Base-by-base conservation (phyloP, 35 echinoderm and acorn worm species). In the Anneissia japonica region DNA sequence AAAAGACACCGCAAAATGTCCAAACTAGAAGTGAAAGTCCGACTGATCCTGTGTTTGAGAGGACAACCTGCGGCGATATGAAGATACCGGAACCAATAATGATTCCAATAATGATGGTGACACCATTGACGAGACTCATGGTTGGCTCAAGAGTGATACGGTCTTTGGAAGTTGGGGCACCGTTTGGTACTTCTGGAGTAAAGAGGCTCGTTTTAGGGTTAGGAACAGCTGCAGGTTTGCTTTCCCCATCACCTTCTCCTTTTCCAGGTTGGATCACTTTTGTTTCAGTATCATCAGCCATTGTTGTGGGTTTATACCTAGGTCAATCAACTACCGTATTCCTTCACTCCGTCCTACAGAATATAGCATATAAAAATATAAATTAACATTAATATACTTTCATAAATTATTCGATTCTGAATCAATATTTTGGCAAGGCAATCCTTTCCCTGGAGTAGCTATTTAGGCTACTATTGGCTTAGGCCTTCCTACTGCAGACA, bases 41-140 rank as follows among this genome's bases (percentile, higher is more conserved):
- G 0, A 93, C 92, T 0, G 96, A 99, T 31, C 90, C 89, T 0
- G 85, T 89, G 17, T 86, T 81, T 19, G 77, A 86, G 7, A 99
- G 45, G 21, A 99, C 96, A 35, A 93, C 78, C 45, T 87, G 79
- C 0, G 96, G 92, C 23, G 92, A 94, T 46, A 99, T 99, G 82
- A 99, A 94, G 28, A 99, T 99, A 41, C 96, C 95, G 3, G 96
- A 99, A 35, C 96, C 96, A 23, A 97, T 99, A 81, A 99, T 99
- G 79, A 91, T 87, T 32, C 96, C 96, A 19, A 94, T 86, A 36
- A 99, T 99, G 79, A 99, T 99, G 13, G 96, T 99, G 0, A 93
- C 86, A 30, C 96, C 96, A 79, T 99, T 99, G 32, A 99, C 82
- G 12, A 99, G 89, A 17, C 82, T 86, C 34, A 99, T 97, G 41